These are phyloP conservation scores for Clarias batrachus DNA, from an alignment of 2,113 vertebrate genomes.

Conservation along the genomic window DNA sequence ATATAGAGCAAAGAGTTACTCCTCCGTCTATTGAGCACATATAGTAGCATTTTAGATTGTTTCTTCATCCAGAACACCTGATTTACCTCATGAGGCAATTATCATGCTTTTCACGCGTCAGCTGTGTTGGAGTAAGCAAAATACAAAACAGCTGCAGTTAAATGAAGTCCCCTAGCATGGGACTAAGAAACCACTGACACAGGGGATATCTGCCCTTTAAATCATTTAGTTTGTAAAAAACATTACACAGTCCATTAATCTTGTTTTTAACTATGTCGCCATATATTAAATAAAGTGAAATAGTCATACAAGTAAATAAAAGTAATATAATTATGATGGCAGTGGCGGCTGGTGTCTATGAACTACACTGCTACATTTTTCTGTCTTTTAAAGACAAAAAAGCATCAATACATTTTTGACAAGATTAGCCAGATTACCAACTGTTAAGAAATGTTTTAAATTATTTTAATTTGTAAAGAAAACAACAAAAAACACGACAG, in stretches of 20 bases:
- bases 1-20: neutral
- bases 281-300: neutral
- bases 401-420: neutral
- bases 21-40: neutral
- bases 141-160: slow-evolving; percentile 6
- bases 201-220: neutral
- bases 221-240: neutral
- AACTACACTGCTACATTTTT: neutral
- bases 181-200: neutral
- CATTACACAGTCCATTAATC: slow-evolving; percentile 18
- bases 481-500: no score
- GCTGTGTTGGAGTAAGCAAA: neutral
- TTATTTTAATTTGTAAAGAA: no score
- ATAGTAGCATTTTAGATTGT: neutral
- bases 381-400: neutral
- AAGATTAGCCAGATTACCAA: no score
- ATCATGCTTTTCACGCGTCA: neutral
- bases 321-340: neutral
- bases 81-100: slow-evolving; percentile 10
- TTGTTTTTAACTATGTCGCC: neutral
- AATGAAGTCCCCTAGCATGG: slow-evolving; percentile 13
- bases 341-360: neutral
- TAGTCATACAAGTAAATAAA: neutral
- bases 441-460: no score
- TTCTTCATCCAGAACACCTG: slow-evolving; percentile 11